Conservation (phyloP, 1,140 invertebrate species). For the Aphaenogaster rudis region DNA sequence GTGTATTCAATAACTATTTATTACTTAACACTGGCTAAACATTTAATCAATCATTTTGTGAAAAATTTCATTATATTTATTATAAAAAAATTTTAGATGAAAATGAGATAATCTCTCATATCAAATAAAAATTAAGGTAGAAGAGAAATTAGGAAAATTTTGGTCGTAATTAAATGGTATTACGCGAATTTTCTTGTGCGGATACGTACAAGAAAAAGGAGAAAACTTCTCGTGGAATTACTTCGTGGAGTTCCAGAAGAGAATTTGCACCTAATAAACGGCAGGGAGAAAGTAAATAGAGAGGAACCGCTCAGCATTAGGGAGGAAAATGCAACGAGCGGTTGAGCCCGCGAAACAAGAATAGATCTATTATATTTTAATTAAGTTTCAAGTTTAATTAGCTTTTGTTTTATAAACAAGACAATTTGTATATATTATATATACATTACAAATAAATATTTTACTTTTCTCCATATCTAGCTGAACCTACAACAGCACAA, state of each 20-base stretch:
- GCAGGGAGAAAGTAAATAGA: conserved; percentile 35
- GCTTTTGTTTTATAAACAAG: not conserved
- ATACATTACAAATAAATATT: conserved; percentile 28
- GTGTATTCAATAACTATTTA: not conserved
- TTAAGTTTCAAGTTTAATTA: conserved; percentile 21
- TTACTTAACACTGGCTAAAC: not conserved
- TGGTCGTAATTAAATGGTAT: not conserved
- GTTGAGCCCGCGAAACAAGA: not conserved
- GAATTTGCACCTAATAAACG: conserved; percentile 48
- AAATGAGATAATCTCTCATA: not conserved
- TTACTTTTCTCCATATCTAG: not conserved
- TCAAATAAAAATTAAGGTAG: conserved; percentile 3
- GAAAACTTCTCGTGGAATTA: conserved; percentile 28
- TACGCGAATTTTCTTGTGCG: not conserved
- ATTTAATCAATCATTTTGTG: not conserved
- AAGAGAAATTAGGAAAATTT: not conserved
- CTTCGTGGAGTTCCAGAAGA: not conserved
- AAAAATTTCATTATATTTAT: not conserved
- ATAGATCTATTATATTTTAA: not conserved
- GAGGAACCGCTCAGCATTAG: not conserved
- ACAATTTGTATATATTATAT: conserved; percentile 13
- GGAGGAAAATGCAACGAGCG: not conserved
- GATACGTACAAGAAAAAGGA: not conserved
- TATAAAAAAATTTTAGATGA: not conserved
- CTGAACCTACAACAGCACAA: not conserved